phyloP scores from a whole-genome alignment of 2,113 vertebrate species.

The Shinisaurus crocodilurus region DNA sequence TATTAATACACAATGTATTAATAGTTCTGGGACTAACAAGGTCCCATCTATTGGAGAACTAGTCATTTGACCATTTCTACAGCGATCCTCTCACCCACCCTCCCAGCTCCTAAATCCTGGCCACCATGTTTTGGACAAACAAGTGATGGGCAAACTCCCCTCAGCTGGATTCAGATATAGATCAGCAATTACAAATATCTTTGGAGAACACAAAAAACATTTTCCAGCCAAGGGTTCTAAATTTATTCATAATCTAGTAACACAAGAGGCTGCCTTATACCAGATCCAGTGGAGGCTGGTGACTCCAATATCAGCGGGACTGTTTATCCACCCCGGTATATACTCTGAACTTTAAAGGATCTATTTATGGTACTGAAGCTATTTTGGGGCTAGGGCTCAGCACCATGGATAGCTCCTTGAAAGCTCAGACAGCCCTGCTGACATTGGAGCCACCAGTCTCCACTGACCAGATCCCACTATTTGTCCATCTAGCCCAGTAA shows the following conservation, averaged over 20 bases:
- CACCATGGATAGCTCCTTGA: no score
- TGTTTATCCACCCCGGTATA: no score
- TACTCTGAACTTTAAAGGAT: no score
- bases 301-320: no score
- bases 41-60: background rate
- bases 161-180: background rate
- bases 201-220: background rate
- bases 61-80: background rate
- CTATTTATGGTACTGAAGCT: no score
- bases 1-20: slow-evolving; percentile 1
- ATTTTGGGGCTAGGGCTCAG: no score
- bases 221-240: background rate
- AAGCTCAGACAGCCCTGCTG: no score
- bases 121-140: background rate
- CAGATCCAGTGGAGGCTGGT: no score
- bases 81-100: background rate
- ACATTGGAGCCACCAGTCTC: no score
- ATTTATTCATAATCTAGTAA: background rate
- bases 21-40: background rate
- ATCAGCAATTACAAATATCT: background rate
- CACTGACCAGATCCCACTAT: background rate
- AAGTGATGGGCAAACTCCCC: background rate
- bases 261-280: background rate
- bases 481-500: background rate
- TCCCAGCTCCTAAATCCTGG: background rate